phyloP scores from a whole-genome alignment of 2,888 invertebrate species.

The Gymnosoma rotundatum region DNA sequence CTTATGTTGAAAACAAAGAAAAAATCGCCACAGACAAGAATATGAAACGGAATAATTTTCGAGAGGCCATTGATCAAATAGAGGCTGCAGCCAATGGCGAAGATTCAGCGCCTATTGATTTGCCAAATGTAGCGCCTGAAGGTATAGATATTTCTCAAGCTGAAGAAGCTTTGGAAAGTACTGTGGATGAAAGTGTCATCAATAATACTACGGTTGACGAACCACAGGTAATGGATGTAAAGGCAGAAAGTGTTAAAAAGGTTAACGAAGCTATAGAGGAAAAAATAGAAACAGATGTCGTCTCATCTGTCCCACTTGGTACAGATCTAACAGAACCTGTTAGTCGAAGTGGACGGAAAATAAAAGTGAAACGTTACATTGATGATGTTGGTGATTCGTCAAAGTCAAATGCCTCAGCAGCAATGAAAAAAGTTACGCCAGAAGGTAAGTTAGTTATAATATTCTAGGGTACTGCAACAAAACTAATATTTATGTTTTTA shows the following conservation, averaged over 20 bases:
- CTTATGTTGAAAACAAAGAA: constrained; percentile 89
- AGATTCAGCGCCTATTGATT: constrained; percentile 81
- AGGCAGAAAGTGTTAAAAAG: constrained; percentile 22
- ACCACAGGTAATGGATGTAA: constrained; percentile 46
- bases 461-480: background rate
- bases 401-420: constrained; percentile 72
- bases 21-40: constrained; percentile 88
- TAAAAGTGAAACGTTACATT: constrained; percentile 85
- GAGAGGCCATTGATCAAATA: constrained; percentile 94
- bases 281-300: constrained; percentile 32
- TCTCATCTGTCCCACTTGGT: constrained; percentile 62
- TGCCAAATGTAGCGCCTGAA: constrained; percentile 71
- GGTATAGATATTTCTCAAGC: constrained; percentile 59
- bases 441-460: constrained; percentile 74
- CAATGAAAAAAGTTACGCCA: constrained; percentile 76
- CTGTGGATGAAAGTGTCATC: constrained; percentile 61
- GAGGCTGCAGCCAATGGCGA: constrained; percentile 89
- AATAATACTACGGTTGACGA: constrained; percentile 60
- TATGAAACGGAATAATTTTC: constrained; percentile 91
- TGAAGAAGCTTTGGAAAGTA: constrained; percentile 58
- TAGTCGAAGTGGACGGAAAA: constrained; percentile 89
- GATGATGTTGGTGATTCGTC: constrained; percentile 74
- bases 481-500: background rate
- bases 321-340: constrained; percentile 82
- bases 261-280: constrained; percentile 13